Base-by-base conservation (phyloP, 2,113 vertebrate species). In the Dipodomys merriami region DNA sequence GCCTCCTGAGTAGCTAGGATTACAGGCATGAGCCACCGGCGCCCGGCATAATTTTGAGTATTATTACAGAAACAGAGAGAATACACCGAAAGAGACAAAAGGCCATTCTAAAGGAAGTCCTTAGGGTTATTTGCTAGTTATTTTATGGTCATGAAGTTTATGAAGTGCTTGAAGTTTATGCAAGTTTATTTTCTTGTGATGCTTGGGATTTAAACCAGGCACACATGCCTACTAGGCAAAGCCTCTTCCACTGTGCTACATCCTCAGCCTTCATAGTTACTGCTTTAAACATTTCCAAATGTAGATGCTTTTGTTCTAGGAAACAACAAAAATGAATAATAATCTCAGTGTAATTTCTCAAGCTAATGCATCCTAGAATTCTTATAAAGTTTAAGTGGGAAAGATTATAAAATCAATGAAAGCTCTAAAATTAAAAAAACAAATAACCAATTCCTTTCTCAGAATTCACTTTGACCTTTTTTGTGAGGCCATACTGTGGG, bases 201-300 rank as follows among this genome's bases (percentile, higher is more conserved):
- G 53, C 69, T 57, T 8, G 16, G 12, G 35, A 74, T 13, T 44
- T 25, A 86, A 29, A 5, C 71, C 25, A 72, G n/a, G 49, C 15
- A 9, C 44, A 22, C 71, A 73, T 3, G 2, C 19, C 35, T 39
- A 8, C 71, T 39, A n/a, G 71, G 16, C 71, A 73, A 73, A 30
- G 9, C 1, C 49, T 33, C 53, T 77, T 15, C 25, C 74, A 77
- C 76, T 29, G 29, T 12, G 49, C 49, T 33, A 30, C 4, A 12
- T 22, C 18, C 29, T 22, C 30, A 79, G 76, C 35, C 19, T 57
- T 64, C 1, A 81, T 8, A 64, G 20, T 27, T 78, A 19, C n/a
- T n/a, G 16, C 22, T 73, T 80, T 83, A 94, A 95, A 73, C 29
- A 86, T 81, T 94, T 94, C 25, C n/a, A 93, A 88, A 82, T 25